phyloP scores from a whole-genome alignment of 2,888 invertebrate species.

The Hetaerina titia region DNA sequence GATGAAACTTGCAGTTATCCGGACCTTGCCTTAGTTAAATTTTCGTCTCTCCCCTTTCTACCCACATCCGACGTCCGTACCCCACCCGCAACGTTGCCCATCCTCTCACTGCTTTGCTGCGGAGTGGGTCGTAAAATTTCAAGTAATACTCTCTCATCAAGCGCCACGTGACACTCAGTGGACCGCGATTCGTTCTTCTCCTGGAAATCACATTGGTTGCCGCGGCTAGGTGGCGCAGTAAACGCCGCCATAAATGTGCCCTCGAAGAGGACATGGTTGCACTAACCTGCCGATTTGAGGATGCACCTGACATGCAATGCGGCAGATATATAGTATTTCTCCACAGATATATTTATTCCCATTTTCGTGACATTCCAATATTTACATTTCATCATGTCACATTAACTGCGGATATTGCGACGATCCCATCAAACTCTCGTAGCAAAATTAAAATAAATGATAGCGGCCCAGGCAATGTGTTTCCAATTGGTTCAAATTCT shows the following conservation, averaged over 20 bases:
- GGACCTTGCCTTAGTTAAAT: too few species aligned
- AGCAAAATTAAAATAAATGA: background rate
- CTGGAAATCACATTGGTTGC: constrained; percentile 7
- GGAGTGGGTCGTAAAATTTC: constrained; percentile 52
- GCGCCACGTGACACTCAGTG: constrained; percentile 31
- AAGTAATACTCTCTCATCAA: constrained; percentile 33
- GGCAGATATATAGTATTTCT: background rate
- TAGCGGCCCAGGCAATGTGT: too few species aligned
- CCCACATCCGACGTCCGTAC: background rate
- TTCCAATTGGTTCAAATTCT: too few species aligned
- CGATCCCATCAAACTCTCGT: background rate
- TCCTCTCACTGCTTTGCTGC: background rate
- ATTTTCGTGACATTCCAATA: background rate
- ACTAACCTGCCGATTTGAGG: background rate
- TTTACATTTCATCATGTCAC: background rate
- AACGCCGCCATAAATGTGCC: constrained; percentile 42
- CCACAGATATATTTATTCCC: background rate
- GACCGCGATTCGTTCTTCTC: constrained; percentile 28
- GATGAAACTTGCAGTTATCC: too few species aligned
- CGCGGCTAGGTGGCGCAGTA: constrained; percentile 54
- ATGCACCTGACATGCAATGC: background rate
- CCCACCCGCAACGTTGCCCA: background rate
- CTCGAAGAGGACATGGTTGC: background rate
- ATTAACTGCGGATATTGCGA: background rate
- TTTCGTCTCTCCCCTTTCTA: background rate